Evolutionary conservation across 2,113 vertebrate genomes (phyloP), one percentile per base, ranked within the genome.

Genomic region (Thermophis baileyi): DNA sequence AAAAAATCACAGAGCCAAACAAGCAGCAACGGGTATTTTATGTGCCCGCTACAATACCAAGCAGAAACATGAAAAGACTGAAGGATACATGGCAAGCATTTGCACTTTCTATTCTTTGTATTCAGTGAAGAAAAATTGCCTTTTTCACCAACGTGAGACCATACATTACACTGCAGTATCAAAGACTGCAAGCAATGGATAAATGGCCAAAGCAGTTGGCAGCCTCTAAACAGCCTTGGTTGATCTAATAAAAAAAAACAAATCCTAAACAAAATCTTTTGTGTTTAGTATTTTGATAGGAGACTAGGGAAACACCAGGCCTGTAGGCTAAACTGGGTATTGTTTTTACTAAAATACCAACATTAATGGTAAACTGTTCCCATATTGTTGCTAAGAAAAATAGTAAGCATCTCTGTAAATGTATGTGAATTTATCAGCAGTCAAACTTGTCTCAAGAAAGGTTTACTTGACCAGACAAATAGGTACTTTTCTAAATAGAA

Each of bases 41-140:
- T n/a, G 55, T 74, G 49, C n/a, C n/a, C 12, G 55, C 20, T 27
- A 8, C 12, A 90, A 90, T 16, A 49, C 88, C 3, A 0, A 25
- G 49, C 49, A 44, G 7, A 60, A 69, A 18, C 30, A 54, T 5
- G 6, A 85, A 87, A 44, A 86, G 89, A 0, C 4, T 5, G 1
- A 47, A 35, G 63, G 18, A 49, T 0, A 2, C 89, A 8, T 0
- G 1, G 1, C 0, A 51, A 81, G 8, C 9, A 5, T 54, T 60
- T 22, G 6, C 69, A 86, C 51, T 74, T 57, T 35, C 54, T 35
- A 10, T 6, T 24, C 35, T 89, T 81, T 91, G 74, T 27, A 6
- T 7, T 89, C 90, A 49, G 60, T 46, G 90, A 89, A 93, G 0
- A 11, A 44, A 7, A 87, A 1, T 14, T 50, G 60, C 35, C 63